A percentile compares a stretch with the other conserved stretches of the same genome.
These are phyloP conservation scores for Lapara coniferarum DNA, from an alignment of 2,888 invertebrate genomes.

Conservation along the genomic window DNA sequence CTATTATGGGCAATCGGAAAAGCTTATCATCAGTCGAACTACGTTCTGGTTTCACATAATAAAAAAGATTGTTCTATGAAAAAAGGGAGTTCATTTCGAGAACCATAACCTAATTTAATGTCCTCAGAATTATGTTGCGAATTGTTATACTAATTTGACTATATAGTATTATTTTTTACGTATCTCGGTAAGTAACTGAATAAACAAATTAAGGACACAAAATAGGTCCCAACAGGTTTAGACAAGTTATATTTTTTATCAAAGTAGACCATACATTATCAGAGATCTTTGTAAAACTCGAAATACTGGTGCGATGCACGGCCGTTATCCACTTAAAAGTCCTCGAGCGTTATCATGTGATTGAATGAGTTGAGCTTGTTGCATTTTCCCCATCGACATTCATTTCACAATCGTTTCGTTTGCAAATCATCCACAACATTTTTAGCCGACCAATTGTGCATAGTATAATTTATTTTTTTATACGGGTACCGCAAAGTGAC, in stretches of 20 bases:
- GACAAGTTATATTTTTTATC: neutral
- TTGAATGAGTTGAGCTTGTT: conserved; percentile 27
- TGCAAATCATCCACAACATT: conserved; percentile 7
- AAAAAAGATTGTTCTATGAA: no score
- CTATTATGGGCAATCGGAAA: no score
- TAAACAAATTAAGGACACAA: no score
- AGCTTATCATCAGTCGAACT: no score
- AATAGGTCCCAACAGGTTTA: neutral
- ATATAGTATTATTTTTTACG: no score
- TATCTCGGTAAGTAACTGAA: no score
- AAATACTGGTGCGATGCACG: conserved; percentile 9
- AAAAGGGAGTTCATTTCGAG: no score
- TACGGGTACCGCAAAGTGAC: no score
- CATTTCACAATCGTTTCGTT: conserved; percentile 27
- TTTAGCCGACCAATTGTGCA: neutral
- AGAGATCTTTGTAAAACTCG: conserved; percentile 15
- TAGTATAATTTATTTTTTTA: neutral
- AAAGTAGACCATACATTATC: neutral
- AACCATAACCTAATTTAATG: no score
- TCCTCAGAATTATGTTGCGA: no score
- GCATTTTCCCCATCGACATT: conserved; percentile 28
- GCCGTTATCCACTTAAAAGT: conserved; percentile 25
- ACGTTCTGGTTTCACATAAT: no score
- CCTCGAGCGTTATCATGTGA: conserved; percentile 28
- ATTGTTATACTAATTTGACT: no score